Evolutionary conservation across 2,797 vertebrate species (phyloP).

Genomic region (Pogoniulus pusillus): DNA sequence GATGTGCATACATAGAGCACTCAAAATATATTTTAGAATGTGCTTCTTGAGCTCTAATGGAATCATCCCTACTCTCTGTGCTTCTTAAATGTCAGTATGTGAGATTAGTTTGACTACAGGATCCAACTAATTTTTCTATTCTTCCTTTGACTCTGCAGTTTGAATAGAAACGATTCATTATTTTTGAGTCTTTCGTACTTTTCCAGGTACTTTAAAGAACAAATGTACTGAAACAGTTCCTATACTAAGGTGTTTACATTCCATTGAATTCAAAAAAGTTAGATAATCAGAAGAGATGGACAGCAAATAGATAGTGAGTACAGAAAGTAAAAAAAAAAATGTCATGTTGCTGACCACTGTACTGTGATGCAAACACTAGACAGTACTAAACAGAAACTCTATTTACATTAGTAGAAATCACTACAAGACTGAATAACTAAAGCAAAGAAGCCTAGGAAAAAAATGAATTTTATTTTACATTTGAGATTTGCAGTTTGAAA

Average conservation of each 20-base stretch:
- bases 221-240: background rate
- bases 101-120: background rate
- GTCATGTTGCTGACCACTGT: background rate
- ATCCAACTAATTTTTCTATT: background rate
- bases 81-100: background rate
- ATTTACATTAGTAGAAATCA: background rate
- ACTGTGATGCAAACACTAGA: background rate
- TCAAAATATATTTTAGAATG: background rate
- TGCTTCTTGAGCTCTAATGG: background rate
- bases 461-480: background rate
- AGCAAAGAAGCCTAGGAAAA: background rate
- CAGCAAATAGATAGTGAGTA: background rate
- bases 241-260: background rate
- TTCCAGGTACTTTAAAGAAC: background rate
- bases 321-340: background rate
- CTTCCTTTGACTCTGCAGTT: background rate
- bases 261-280: background rate
- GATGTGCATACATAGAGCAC: background rate
- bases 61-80: background rate
- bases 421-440: background rate
- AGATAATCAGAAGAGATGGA: background rate
- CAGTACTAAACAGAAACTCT: background rate
- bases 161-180: background rate
- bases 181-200: background rate
- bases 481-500: conserved; percentile 1